These are phyloP conservation scores for Euphydryas editha DNA, from an alignment of 2,888 invertebrate genomes.

Conservation along the genomic window DNA sequence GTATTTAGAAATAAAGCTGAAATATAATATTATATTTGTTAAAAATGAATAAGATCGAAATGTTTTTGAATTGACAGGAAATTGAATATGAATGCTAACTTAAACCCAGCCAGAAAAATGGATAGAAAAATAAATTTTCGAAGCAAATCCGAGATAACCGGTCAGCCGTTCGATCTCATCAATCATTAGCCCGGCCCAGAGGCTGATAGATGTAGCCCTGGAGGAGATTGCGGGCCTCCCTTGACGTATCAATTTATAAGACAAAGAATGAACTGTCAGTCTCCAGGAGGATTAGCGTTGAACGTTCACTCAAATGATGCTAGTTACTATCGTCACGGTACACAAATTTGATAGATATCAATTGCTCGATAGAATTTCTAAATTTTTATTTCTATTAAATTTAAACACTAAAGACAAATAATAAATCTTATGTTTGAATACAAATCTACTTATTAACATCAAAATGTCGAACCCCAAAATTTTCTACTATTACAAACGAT, in stretches of 20 bases:
- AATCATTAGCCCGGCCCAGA: conserved; percentile 67
- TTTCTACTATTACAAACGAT: too few relatives aligned
- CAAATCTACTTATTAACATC: too few relatives aligned
- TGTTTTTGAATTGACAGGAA: conserved; percentile 3
- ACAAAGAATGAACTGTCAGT: conserved; percentile 75
- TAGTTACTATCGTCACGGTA: conserved; percentile 18
- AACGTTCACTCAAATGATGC: conserved; percentile 29
- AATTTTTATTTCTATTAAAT: neutral
- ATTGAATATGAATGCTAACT: conserved; percentile 10
- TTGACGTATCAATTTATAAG: conserved; percentile 81
- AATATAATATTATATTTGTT: neutral
- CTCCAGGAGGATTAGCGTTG: conserved; percentile 58
- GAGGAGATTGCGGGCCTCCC: conserved; percentile 67
- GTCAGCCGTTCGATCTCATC: conserved; percentile 66
- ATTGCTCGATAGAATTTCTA: neutral
- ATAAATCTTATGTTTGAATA: neutral
- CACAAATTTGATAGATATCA: neutral
- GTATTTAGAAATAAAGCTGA: conserved; percentile 5
- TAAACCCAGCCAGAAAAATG: conserved; percentile 27
- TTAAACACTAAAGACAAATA: neutral
- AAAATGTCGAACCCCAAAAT: too few relatives aligned
- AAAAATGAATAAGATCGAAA: neutral
- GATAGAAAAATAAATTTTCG: conserved; percentile 46
- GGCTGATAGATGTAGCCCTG: conserved; percentile 69
- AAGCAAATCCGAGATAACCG: conserved; percentile 50